Conservation (phyloP, 2,888 invertebrate genomes). For the Rhingia campestris region DNA sequence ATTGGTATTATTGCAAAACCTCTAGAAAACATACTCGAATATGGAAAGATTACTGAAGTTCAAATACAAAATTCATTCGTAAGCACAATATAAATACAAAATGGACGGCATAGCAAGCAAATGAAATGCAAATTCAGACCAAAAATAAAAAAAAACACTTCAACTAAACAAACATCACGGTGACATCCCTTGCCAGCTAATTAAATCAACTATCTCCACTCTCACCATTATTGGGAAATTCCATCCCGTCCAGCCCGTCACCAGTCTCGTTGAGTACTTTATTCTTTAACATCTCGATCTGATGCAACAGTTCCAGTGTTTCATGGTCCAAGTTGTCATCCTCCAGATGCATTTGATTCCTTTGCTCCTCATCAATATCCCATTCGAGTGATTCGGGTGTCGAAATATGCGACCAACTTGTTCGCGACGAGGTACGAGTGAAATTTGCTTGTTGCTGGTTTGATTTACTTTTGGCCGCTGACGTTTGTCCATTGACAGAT, state of each 20-base stretch:
- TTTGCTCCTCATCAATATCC: constrained; percentile 85
- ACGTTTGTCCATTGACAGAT: constrained; percentile 27
- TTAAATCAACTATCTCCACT: constrained; percentile 62
- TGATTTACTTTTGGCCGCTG: constrained; percentile 73
- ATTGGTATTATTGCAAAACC: too few relatives aligned
- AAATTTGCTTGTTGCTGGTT: constrained; percentile 70
- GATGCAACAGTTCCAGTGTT: constrained; percentile 86
- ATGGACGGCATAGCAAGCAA: constrained; percentile 67
- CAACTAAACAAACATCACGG: constrained; percentile 10
- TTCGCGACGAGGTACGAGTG: constrained; percentile 81
- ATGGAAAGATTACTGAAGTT: too few relatives aligned
- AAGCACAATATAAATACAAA: neutral
- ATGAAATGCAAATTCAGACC: constrained; percentile 4
- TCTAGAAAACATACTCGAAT: too few relatives aligned
- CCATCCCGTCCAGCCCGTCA: constrained; percentile 79
- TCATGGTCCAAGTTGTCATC: constrained; percentile 85
- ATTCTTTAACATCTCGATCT: constrained; percentile 87
- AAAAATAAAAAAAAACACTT: constrained; percentile 6
- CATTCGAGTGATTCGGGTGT: constrained; percentile 88
- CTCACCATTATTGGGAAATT: constrained; percentile 56
- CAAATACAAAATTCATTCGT: too few relatives aligned
- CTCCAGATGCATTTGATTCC: constrained; percentile 80
- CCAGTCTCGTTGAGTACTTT: constrained; percentile 87
- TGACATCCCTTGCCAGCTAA: neutral
- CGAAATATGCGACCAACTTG: constrained; percentile 86